A percentile compares a stretch with the other conserved stretches of the same genome.
Evolutionary conservation across 2,113 vertebrate genomes (phyloP).

Genomic region (Callocephalon fimbriatum): DNA sequence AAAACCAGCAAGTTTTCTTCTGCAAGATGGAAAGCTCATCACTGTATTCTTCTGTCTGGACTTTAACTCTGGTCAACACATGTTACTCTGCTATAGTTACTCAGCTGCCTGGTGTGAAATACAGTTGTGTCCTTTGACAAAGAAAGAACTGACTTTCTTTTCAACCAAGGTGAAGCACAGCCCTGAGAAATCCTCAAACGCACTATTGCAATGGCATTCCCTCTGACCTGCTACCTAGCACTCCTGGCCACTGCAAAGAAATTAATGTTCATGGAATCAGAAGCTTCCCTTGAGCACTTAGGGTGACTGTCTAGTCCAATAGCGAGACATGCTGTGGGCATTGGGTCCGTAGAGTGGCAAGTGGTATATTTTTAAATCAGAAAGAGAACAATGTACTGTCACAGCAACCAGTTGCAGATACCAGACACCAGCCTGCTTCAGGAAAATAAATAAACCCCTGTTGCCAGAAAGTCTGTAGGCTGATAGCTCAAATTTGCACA

Average conservation of each 20-base stretch:
- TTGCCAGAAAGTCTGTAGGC: neutral
- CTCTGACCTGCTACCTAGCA: neutral
- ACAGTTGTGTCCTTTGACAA: neutral
- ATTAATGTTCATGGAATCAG: neutral
- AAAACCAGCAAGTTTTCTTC: neutral
- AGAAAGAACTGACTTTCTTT: neutral
- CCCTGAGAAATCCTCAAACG: neutral
- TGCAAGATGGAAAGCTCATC: neutral
- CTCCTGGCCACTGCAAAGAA: neutral
- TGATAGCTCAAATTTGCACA: neutral
- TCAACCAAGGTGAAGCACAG: neutral
- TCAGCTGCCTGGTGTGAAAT: neutral
- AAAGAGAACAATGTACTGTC: neutral
- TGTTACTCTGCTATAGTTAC: neutral
- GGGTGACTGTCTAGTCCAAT: fast-evolving
- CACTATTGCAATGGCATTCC: neutral
- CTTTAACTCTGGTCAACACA: neutral
- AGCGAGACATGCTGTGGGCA: neutral
- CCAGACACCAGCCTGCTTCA: neutral
- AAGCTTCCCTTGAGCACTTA: neutral
- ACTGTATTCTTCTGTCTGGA: neutral
- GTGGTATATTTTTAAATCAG: neutral
- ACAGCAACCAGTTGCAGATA: neutral
- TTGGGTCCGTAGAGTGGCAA: fast-evolving
- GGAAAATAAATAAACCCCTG: neutral